Conservation (phyloP, 2,113 vertebrate genomes). For the Sebastes fasciatus region DNA sequence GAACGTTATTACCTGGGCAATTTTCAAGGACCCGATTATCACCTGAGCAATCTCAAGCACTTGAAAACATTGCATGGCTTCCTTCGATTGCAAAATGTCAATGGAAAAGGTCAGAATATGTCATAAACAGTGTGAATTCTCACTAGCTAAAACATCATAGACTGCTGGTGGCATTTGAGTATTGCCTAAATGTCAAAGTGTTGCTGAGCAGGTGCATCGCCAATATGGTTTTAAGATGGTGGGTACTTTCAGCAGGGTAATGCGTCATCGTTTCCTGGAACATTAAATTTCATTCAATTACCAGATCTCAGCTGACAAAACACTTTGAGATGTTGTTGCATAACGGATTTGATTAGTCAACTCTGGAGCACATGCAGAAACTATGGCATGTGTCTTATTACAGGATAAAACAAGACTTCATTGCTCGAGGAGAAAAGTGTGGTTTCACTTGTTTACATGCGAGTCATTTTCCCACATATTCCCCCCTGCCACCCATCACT, state of each 20-base stretch:
- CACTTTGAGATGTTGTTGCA: constrained; percentile 30
- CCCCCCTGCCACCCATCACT: constrained; percentile 27
- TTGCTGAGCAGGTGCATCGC: constrained; percentile 35
- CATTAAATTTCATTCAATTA: constrained; percentile 9
- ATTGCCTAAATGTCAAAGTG: constrained; percentile 49
- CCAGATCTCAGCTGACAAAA: constrained; percentile 21
- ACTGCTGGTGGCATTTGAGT: constrained; percentile 47
- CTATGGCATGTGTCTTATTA: constrained; percentile 32
- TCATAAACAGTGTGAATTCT: constrained; percentile 27
- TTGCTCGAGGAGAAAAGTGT: constrained; percentile 18
- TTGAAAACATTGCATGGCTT: constrained; percentile 14
- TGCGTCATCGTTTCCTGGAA: constrained; percentile 19
- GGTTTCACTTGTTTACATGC: constrained; percentile 50
- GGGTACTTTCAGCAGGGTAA: constrained; percentile 5
- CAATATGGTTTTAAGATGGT: constrained; percentile 5
- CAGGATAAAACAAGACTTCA: constrained; percentile 34
- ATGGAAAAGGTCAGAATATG: constrained; percentile 51
- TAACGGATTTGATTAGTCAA: constrained; percentile 23
- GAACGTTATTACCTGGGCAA: constrained; percentile 7
- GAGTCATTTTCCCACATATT: constrained; percentile 34
- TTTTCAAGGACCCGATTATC: constrained; percentile 7
- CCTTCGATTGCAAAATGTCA: constrained; percentile 43
- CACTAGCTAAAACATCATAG: constrained; percentile 38
- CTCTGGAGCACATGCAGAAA: constrained; percentile 25
- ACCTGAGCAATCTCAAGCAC: constrained; percentile 1